Conservation (phyloP, 2,888 invertebrate species). For the Dioctria rufipes region DNA sequence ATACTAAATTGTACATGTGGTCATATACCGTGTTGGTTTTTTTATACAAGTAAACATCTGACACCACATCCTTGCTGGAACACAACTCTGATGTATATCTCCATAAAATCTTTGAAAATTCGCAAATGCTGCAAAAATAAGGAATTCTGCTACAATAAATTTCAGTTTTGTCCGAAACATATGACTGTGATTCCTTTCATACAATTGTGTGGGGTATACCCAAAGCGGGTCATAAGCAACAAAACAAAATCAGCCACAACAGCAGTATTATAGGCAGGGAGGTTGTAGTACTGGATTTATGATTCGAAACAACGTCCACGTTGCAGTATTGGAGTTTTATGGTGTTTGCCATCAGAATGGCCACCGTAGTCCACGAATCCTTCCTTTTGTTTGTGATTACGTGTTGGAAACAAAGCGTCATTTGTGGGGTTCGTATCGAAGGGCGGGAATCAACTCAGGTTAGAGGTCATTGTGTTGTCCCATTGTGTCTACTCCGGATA, state of each 20-base stretch:
- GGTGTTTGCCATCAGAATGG: slow-evolving; percentile 29
- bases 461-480: no score
- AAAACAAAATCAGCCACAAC: slow-evolving; percentile 28
- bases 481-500: no score
- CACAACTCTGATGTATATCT: slow-evolving; percentile 18
- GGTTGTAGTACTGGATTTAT: slow-evolving; percentile 36
- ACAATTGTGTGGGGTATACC: slow-evolving; percentile 15
- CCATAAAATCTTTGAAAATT: slow-evolving; percentile 42
- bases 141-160: slow-evolving; percentile 32
- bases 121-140: slow-evolving; percentile 32
- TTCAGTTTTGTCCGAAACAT: slow-evolving; percentile 19
- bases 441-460: no score
- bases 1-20: no score
- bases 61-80: slow-evolving; percentile 9
- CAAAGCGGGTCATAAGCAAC: slow-evolving; percentile 30
- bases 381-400: no score
- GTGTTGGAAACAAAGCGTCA: no score
- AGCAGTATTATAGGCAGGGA: slow-evolving; percentile 26
- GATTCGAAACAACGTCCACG: slow-evolving; percentile 34
- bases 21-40: no score
- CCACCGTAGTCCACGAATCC: slow-evolving; percentile 13
- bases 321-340: slow-evolving; percentile 41
- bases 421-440: no score
- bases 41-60: no score
- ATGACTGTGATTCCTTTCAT: slow-evolving; percentile 31